A percentile compares a stretch with the other conserved stretches of the same genome.
phyloP scores from a whole-genome alignment of 1,140 invertebrate species.

The Spodoptera frugiperda region DNA sequence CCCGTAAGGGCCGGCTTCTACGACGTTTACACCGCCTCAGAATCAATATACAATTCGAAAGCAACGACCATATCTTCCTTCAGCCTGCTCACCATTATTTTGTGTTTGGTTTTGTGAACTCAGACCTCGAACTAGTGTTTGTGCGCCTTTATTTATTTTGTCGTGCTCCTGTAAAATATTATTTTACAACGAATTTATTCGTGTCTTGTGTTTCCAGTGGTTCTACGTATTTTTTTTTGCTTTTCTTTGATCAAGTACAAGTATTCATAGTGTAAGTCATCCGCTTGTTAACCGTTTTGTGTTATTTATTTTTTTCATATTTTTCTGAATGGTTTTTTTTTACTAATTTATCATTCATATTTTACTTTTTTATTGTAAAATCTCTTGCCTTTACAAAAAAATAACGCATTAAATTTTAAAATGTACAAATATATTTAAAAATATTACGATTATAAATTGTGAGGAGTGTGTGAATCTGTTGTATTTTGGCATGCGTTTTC shows the following conservation, averaged over 20 bases:
- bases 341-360: conserved; percentile 30
- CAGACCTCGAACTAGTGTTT: conserved; percentile 45
- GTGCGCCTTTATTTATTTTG: conserved; percentile 47
- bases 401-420: conserved; percentile 41
- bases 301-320: conserved; percentile 47
- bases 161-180: conserved; percentile 45
- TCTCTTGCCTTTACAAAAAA: conserved; percentile 45
- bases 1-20: conserved; percentile 83
- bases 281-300: conserved; percentile 51
- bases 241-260: conserved; percentile 56
- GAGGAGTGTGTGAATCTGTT: conserved; percentile 40
- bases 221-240: conserved; percentile 45
- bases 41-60: conserved; percentile 66
- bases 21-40: conserved; percentile 80
- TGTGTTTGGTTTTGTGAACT: conserved; percentile 69
- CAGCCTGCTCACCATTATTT: conserved; percentile 61
- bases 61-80: conserved; percentile 65
- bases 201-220: conserved; percentile 39
- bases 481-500: conserved; percentile 46
- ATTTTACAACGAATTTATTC: conserved; percentile 49
- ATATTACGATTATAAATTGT: conserved; percentile 42
- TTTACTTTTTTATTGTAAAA: conserved; percentile 39
- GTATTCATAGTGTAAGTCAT: conserved; percentile 49
- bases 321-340: conserved; percentile 41
- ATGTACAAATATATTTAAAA: conserved; percentile 46